Conservation (phyloP, 2,888 invertebrate species). For the Drosophila austrosaltans region DNA sequence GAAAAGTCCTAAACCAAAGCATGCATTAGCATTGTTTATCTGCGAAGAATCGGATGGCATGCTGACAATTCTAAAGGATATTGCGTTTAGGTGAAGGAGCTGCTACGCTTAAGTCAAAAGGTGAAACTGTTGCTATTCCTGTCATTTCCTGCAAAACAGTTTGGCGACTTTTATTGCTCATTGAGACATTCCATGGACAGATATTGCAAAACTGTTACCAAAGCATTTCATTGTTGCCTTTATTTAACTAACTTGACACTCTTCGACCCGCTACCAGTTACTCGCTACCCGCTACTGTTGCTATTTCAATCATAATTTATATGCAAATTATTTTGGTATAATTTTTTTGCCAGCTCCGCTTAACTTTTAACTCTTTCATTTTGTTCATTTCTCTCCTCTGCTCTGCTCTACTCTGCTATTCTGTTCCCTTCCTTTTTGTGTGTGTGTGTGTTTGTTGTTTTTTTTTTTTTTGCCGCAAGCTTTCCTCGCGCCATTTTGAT, state of each 20-base stretch:
- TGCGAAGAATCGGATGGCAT: constrained; percentile 49
- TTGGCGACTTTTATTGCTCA: too few relatives aligned
- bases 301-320: constrained; percentile 68
- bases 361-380: constrained; percentile 52
- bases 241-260: constrained; percentile 52
- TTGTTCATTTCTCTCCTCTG: constrained; percentile 33
- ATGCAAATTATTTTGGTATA: constrained; percentile 71
- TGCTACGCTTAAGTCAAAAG: neutral
- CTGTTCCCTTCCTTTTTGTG: constrained; percentile 10
- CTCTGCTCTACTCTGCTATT: constrained; percentile 66
- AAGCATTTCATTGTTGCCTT: constrained; percentile 14
- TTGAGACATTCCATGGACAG: neutral
- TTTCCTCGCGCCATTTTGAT: constrained; percentile 60
- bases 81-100: constrained; percentile 38
- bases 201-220: constrained; percentile 20
- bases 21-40: constrained; percentile 75
- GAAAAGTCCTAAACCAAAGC: constrained; percentile 42
- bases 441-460: constrained; percentile 18
- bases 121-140: neutral
- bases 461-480: constrained; percentile 54
- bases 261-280: neutral
- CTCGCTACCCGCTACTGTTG: neutral
- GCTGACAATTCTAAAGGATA: constrained; percentile 69
- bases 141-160: too few relatives aligned
- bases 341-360: constrained; percentile 47